Base-by-base conservation (phyloP, 1,140 invertebrate genomes). In the Atta texana region DNA sequence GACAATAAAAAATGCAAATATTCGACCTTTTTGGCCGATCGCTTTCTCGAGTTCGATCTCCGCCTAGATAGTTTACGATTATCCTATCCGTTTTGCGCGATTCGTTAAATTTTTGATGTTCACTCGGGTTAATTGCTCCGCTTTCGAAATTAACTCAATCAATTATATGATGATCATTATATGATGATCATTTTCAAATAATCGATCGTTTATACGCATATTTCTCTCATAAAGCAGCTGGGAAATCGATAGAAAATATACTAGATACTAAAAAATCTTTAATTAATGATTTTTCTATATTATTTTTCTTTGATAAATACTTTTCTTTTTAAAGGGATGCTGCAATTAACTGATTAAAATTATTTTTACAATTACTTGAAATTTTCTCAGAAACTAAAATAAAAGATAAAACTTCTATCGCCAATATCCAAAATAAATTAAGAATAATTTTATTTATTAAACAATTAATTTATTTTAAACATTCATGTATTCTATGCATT, bases 1-100 rank as follows among this genome's bases (percentile, higher is more conserved):
- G 69, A 51, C 53, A 69, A 69, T 4, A 80, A 81, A 86, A 82
- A 80, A 86, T 86, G 85, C 77, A 86, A 81, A 86, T 81, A 31
- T 61, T n/a, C 28, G 78, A 87, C 85, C 68, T 87, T 82, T 82
- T 31, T 16, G 21, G 31, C 5, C 18, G 21, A 68, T 76, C 80
- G 28, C 86, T 87, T 87, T 87, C 86, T 76, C 86, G 71, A 55
- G 10, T 55, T 81, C n/a, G 64, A 51, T 39, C 39, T 44, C 16
- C 64, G 31, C 16, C 10, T 14, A 59, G 28, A 24, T 69, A 14
- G 76, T 14, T 16, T 86, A 68, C 34, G 31, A 49, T 77, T 75
- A 28, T 24, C 4, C 7, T 18, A 28, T 57, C 49, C 14, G 16
- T 28, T 57, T 69, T 34, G 49, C 16, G 49, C 5, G 21, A 77